Base-by-base conservation (phyloP, 1,140 invertebrate genomes). In the Pseudomyrmex pallidus region DNA sequence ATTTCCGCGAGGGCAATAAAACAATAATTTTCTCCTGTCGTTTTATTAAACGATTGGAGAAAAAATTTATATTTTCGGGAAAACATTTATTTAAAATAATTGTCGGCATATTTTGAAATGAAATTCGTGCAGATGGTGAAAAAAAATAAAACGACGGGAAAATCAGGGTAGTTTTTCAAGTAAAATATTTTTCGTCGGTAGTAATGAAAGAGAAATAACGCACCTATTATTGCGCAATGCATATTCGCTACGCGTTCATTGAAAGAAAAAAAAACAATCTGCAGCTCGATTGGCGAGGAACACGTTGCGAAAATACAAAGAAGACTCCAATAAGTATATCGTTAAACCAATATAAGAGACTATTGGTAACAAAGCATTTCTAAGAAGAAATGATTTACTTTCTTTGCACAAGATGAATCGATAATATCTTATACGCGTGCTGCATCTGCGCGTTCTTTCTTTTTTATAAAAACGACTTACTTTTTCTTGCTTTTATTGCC, bases 341-440 rank as follows among this genome's bases (percentile, higher is more conserved):
- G 15, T 78, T 67, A 78, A 70, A 78, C 52, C 68, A 57, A 46
- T 57, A 70, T 15, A 50, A 20, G 35, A 66, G 57, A 68, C 35
- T 78, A 68, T 25, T 20, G 64, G 20, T 70, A 78, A 78, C 52
- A 70, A 78, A 52, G 66, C 20, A 52, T 70, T 57, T 13, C 20
- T 17, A 20, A 78, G 76, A 44, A 57, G 52, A 25, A 54, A 25
- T 35, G 35, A 70, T 70, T 70, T 70, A 59, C 59, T 78, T 70
- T 7, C 54, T 48, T 78, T 12, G 76, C 63, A 25, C 63, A 25
- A 57, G 20, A 15, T 48, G 54, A 59, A 78, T 70, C 64, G 44
- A 70, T 70, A 70, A 78, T 70, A 68, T 78, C 52, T n/a, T 22
- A 22, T 22, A 76, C 76, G 76, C 76, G 22, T 68, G 44, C 64